Evolutionary conservation across 1,140 invertebrate species (phyloP).

Genomic region (silkworm (Bombyx mori)): DNA sequence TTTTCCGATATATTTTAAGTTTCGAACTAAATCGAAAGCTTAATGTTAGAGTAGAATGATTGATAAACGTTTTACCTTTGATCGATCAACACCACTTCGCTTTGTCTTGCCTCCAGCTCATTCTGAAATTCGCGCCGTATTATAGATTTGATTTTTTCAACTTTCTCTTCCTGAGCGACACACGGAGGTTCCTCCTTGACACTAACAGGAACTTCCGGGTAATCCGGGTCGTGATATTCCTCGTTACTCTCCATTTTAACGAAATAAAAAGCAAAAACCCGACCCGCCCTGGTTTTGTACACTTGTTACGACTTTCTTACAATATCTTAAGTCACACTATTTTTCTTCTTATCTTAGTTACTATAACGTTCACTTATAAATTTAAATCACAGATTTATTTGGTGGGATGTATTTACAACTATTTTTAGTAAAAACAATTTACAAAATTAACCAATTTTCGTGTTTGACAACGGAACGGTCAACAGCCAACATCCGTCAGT

Average conservation of each 20-base stretch:
- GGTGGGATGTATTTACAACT: conserved; percentile 12
- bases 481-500: conserved; percentile 19
- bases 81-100: conserved; percentile 52
- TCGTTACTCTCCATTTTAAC: conserved; percentile 50
- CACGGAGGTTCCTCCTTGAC: conserved; percentile 31
- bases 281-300: conserved; percentile 20
- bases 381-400: conserved; percentile 18
- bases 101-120: conserved; percentile 52
- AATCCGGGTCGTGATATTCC: conserved; percentile 62
- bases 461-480: conserved; percentile 38
- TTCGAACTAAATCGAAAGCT: not conserved
- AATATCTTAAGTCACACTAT: not conserved
- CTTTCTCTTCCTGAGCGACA: conserved; percentile 42
- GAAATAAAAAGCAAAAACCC: conserved; percentile 20
- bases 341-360: too few species aligned
- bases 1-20: not conserved
- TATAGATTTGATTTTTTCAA: conserved; percentile 51
- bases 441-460: conserved; percentile 32
- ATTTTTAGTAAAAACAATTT: conserved; percentile 21
- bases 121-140: conserved; percentile 55
- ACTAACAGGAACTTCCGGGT: conserved; percentile 35
- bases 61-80: conserved; percentile 39
- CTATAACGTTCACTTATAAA: too few species aligned
- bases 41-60: not conserved
- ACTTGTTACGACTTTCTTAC: too few species aligned